Evolutionary conservation across 2,113 vertebrate species (phyloP).

Genomic region (Halcyon senegalensis): DNA sequence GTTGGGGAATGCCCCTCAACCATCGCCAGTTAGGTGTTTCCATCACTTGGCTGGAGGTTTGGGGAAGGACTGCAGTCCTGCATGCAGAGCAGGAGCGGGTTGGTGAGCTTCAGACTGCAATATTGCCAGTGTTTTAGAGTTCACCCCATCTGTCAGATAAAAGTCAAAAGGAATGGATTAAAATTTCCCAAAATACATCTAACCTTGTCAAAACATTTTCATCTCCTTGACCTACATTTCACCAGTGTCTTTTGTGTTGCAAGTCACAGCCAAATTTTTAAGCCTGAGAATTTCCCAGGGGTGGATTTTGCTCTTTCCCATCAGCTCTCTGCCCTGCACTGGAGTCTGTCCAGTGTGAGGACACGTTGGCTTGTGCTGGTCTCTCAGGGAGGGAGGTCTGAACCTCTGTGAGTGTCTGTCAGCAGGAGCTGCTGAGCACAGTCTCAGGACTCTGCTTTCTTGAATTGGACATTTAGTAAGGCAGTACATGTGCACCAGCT

Average conservation of each 20-base stretch:
- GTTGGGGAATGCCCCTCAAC: background rate
- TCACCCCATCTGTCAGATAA: background rate
- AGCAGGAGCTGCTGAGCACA: background rate
- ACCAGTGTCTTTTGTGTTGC: background rate
- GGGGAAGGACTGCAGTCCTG: background rate
- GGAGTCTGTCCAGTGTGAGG: background rate
- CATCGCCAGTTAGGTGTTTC: background rate
- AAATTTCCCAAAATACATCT: background rate
- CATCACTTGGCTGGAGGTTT: background rate
- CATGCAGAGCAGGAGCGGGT: background rate
- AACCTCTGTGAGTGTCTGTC: background rate
- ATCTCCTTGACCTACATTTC: background rate
- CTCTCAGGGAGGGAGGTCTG: background rate
- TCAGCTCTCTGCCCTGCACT: background rate
- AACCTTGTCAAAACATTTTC: background rate
- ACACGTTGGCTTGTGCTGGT: background rate
- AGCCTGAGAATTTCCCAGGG: background rate
- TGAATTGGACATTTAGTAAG: accelerated
- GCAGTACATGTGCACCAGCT: background rate
- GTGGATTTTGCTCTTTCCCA: background rate
- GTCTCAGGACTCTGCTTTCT: background rate
- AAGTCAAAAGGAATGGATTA: background rate
- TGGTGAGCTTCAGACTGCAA: background rate
- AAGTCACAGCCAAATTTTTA: background rate
- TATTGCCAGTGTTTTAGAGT: background rate